Evolutionary conservation across 2,113 vertebrate species (phyloP), one percentile per base, ranked within the genome.

Genomic region (Vanacampus margaritifer): DNA sequence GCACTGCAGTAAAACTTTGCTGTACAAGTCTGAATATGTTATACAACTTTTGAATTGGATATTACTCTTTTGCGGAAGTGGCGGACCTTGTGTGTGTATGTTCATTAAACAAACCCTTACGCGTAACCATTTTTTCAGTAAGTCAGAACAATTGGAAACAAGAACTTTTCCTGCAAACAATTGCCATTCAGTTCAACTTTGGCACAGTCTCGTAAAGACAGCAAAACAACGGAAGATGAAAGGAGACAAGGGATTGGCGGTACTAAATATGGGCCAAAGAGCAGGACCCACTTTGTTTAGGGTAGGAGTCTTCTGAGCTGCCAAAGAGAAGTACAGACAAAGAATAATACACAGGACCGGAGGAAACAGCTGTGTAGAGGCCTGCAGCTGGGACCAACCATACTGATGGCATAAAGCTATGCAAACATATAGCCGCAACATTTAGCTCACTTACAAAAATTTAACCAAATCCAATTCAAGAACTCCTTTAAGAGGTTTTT

Each of bases 151-250:
- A 56, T 32, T 68, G 53, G 48, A 86, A 83, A 83, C 71, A 59
- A 24, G n/a, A 58, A 59, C 2, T 59, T 79, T 81, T 78, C 78
- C 81, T 65, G 46, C 68, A 74, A 32, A 61, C 76, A 28, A 78
- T 76, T 73, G 79, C 68, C 68, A 73, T 54, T 45, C 32, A 32
- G 23, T 79, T 69, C n/a, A 69, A 61, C 65, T 73, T 46, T 50
- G 68, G 77, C 65, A 56, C 24, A 59, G 58, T 43, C 65, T 36
- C 8, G 24, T 12, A 71, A 35, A 70, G 39, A 56, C 68, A 71
- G 61, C 36, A 65, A 68, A 64, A 57, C 1, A 8, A 21, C 7
- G 26, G 77, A 86, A 89, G 85, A 24, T 26, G 85, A 93, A 92
- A 91, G 66, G 89, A 35, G 65, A 39, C 65, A 35, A 32, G 63